These are phyloP conservation scores for Anguilla marmorata DNA, from an alignment of 2,797 vertebrate genomes.

Conservation along the genomic window DNA sequence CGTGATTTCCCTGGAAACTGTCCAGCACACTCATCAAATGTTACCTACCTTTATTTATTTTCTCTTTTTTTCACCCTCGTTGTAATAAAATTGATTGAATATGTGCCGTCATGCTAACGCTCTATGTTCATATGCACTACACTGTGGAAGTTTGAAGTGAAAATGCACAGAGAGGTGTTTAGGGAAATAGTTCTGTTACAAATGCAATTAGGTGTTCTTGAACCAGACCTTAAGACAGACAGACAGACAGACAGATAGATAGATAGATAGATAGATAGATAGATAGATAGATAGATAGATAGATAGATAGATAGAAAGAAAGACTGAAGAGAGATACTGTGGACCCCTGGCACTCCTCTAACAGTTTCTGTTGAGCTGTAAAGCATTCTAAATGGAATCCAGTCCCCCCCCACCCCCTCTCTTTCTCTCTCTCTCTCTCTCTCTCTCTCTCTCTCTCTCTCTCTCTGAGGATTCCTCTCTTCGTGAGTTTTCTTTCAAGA, in stretches of 20 bases:
- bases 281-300: too few species aligned
- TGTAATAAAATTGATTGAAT: neutral
- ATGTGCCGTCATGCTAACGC: neutral
- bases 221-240: too few species aligned
- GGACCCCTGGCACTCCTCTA: too few species aligned
- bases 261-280: too few species aligned
- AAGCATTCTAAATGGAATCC: neutral
- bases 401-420: neutral
- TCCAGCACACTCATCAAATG: neutral
- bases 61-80: neutral
- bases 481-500: neutral
- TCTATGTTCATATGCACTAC: neutral
- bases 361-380: too few species aligned
- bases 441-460: constrained; percentile 1
- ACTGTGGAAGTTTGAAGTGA: neutral
- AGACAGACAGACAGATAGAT: too few species aligned
- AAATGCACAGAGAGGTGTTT: neutral
- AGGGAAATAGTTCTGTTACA: too few species aligned
- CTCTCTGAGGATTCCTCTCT: neutral
- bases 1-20: neutral
- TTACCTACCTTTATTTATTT: neutral
- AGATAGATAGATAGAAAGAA: too few species aligned
- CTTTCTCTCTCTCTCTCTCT: neutral
- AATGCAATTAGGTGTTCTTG: too few species aligned
- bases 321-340: too few species aligned